Percentiles rank a stretch among this genome's conserved stretches.
Conservation (phyloP, 2,113 vertebrate genomes). For the Rhinolophus ferrumequinum region DNA sequence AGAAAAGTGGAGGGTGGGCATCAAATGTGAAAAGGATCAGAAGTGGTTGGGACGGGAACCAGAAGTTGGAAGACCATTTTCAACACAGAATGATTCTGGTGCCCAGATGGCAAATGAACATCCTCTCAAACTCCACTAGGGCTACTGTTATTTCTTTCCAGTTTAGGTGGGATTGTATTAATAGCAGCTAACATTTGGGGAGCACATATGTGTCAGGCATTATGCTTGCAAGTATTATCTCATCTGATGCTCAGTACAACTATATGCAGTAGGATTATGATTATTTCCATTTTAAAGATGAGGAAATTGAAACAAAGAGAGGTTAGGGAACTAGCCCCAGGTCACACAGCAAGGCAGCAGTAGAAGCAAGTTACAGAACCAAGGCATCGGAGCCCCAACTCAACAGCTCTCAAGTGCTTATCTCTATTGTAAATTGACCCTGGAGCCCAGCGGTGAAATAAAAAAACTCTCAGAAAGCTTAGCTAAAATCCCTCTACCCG, state of each 20-base stretch:
- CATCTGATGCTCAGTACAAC: neutral
- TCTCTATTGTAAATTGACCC: neutral
- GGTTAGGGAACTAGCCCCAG: neutral
- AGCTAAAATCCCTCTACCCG: neutral
- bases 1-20: neutral
- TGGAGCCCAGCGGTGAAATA: neutral
- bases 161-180: neutral
- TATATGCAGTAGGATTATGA: neutral
- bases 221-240: neutral
- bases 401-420: neutral
- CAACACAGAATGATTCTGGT: neutral
- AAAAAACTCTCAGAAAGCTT: neutral
- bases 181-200: neutral
- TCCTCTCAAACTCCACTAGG: neutral
- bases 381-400: constrained; percentile 42
- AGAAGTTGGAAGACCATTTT: neutral
- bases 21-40: neutral
- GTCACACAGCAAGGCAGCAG: constrained; percentile 52
- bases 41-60: neutral
- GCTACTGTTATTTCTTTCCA: neutral
- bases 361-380: constrained; percentile 33
- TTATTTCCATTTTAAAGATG: neutral
- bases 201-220: neutral
- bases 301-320: neutral
- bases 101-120: neutral